Conservation (phyloP, 1,140 invertebrate genomes). For the Apis laboriosa region DNA sequence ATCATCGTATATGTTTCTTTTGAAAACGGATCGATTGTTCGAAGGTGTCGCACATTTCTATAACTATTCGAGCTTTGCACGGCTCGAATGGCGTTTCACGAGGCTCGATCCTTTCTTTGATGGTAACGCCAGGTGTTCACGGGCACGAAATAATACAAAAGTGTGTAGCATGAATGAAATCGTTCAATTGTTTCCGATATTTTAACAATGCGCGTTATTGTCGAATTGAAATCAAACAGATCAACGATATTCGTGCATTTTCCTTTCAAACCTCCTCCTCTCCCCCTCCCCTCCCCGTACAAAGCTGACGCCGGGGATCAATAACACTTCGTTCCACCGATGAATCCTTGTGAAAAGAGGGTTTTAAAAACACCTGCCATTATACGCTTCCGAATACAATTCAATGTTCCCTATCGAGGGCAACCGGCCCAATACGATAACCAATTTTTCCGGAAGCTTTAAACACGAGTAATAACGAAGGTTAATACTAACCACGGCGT, state of each 20-base stretch:
- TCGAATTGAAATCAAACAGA: neutral
- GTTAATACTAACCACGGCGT: constrained; percentile 21
- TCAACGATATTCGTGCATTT: neutral
- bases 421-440: constrained; percentile 11
- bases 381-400: neutral
- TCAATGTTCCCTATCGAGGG: too few species aligned
- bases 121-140: neutral
- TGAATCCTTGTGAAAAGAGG: neutral
- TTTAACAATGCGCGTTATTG: neutral
- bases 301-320: neutral
- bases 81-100: neutral
- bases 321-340: neutral
- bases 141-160: too few species aligned
- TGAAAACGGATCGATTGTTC: too few species aligned
- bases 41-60: neutral
- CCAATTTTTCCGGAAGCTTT: constrained; percentile 55
- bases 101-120: constrained; percentile 1
- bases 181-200: neutral
- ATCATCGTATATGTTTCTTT: too few species aligned
- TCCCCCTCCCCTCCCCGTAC: too few species aligned
- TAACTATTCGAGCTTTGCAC: neutral
- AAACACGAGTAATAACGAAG: constrained; percentile 40
- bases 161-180: neutral
- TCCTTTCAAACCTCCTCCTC: neutral
- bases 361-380: neutral